Base-by-base conservation (phyloP, 2,113 vertebrate species). In the Nanorana parkeri region DNA sequence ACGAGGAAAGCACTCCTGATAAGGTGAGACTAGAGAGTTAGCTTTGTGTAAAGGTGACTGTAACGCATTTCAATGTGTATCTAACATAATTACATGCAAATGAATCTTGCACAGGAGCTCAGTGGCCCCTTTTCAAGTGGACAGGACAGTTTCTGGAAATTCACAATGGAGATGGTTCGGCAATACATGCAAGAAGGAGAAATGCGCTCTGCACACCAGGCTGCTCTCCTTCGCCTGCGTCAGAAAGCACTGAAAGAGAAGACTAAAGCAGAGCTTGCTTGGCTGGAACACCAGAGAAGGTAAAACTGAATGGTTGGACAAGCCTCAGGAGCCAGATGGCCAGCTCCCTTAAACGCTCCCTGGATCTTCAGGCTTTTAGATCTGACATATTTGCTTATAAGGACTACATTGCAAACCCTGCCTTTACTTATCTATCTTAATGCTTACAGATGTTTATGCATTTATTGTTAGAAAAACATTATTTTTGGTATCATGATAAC, bases 101-200 rank as follows among this genome's bases (percentile, higher is more conserved):
- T 76, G 16, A 19, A 20, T 20, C n/a, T 47, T 1, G 78, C 83
- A 41, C 73, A 95, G 94, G 96, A 98, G 24, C 85, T 92, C 60
- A 96, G 92, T 85, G 94, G 95, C 85, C 92, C 96, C 0, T 99
- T 99, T 88, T 97, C 96, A 29, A 92, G 94, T 26, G 98, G 94
- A 0, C 96, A 99, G 77, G 94, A 97, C 56, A 98, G 96, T 87
- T 99, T 99, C 87, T 97, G 95, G 13, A 95, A 95, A 84, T 99
- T 99, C 88, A 99, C 97, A 4, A 98, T 99, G 97, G 96, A 97
- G 86, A 98, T 99, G 96, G 98, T 99, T 17, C 94, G 95, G 3
- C 98, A 99, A 84, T 97, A 98, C 85, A 99, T 99, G 97, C 97
- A 96, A 66, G 98, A 99, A 68, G 97, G 99, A 83, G 97, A 99